These are phyloP conservation scores for Eumacrocentrus americanus DNA, from an alignment of 2,888 invertebrate genomes.

Conservation along the genomic window DNA sequence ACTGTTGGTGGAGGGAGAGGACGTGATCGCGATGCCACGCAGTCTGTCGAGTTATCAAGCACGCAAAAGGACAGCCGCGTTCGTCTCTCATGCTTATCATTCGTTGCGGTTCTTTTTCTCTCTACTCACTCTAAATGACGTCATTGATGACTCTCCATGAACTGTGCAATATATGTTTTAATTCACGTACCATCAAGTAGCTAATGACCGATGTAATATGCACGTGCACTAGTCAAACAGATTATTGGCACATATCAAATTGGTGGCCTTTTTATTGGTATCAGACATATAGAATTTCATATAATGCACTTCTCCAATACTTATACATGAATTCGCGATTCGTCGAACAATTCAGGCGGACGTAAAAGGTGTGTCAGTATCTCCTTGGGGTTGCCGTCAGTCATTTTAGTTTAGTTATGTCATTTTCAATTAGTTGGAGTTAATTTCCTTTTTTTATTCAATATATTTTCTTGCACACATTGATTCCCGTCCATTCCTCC, in stretches of 20 bases:
- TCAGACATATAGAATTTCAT: not conserved
- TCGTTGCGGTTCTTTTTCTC: no score
- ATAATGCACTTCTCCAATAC: not conserved
- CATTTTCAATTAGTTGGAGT: not conserved
- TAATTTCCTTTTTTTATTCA: not conserved
- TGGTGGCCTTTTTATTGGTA: no score
- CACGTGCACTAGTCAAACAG: not conserved
- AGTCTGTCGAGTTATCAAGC: slow-evolving; percentile 45
- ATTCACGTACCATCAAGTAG: slow-evolving; percentile 7
- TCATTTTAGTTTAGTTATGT: not conserved
- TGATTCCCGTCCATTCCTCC: no score
- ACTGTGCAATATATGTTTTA: not conserved
- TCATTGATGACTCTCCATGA: not conserved
- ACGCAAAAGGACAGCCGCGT: slow-evolving; percentile 15
- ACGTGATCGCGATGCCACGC: slow-evolving; percentile 45
- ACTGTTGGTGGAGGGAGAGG: no score
- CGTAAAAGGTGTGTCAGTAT: not conserved
- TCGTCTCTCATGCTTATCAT: no score
- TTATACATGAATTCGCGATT: not conserved
- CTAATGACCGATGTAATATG: no score
- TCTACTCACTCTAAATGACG: no score
- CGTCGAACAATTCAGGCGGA: not conserved
- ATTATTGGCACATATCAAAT: no score
- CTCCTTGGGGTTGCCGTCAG: not conserved
- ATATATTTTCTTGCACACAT: no score